These are phyloP conservation scores for Anthopleura xanthogrammica DNA, from an alignment of 92 coral and sea anemone species.

Conservation along the genomic window DNA sequence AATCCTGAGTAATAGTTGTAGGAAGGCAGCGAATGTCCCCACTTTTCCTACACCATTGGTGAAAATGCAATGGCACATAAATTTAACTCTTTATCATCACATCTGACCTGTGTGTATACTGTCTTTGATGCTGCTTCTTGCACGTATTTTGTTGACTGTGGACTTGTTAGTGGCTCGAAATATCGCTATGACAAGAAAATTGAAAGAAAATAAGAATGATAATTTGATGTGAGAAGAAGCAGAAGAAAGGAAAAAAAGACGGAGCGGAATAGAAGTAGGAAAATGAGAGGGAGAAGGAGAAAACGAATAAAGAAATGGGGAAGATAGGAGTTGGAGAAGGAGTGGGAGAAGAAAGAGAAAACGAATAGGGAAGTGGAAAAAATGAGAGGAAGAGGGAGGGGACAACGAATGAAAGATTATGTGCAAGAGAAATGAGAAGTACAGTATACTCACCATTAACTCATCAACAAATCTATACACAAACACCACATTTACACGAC, in stretches of 20 bases:
- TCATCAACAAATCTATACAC: constrained; percentile 71
- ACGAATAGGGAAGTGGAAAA: too few relatives aligned
- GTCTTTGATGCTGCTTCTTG: constrained; percentile 73
- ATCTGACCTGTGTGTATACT: constrained; percentile 63
- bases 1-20: too few relatives aligned
- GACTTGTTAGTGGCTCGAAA: constrained; percentile 78
- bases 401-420: neutral
- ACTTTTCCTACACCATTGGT: too few relatives aligned
- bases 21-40: too few relatives aligned
- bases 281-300: neutral
- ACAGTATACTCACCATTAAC: constrained; percentile 51
- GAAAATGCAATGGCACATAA: too few relatives aligned
- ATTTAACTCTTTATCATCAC: too few relatives aligned
- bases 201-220: neutral
- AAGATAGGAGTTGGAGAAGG: too few relatives aligned
- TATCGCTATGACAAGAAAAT: constrained; percentile 41
- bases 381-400: neutral
- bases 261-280: too few relatives aligned
- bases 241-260: too few relatives aligned
- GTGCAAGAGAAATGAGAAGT: neutral
- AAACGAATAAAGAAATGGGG: neutral
- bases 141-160: constrained; percentile 74
- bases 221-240: too few relatives aligned
- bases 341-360: too few relatives aligned
- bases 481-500: constrained; percentile 68